phyloP scores from a whole-genome alignment of 2,113 vertebrate species.

The Cygnus atratus region DNA sequence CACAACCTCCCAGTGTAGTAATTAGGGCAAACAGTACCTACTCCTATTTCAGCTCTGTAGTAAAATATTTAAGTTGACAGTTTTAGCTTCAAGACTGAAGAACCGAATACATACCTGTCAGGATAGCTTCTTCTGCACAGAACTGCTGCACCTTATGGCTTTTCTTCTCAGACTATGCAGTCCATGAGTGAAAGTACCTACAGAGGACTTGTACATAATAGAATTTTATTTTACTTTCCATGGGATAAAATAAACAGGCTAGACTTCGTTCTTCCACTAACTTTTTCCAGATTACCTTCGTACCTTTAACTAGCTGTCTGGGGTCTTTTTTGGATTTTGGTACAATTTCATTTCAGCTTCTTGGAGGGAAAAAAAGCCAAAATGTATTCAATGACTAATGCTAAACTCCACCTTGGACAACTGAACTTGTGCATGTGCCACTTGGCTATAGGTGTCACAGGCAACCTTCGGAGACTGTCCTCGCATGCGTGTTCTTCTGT shows the following conservation, averaged over 20 bases:
- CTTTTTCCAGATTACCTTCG: not conserved
- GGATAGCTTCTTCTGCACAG: not conserved
- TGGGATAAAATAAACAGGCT: not conserved
- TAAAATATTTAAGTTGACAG: not conserved
- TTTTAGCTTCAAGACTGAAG: not conserved
- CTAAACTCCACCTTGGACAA: not conserved
- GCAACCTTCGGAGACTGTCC: not conserved
- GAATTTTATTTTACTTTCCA: not conserved
- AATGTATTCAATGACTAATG: not conserved
- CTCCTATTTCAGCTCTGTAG: not conserved
- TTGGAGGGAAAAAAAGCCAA: not conserved
- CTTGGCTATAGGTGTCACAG: not conserved
- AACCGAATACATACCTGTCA: not conserved
- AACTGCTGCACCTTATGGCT: not conserved
- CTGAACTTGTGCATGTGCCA: too few relatives aligned
- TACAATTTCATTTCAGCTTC: not conserved
- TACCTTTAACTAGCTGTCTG: not conserved
- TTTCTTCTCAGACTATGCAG: not conserved
- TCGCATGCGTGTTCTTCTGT: not conserved
- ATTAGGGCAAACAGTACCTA: slow-evolving; percentile 14
- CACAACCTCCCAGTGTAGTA: not conserved
- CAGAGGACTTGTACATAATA: not conserved
- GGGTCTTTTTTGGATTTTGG: not conserved
- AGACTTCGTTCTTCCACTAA: not conserved
- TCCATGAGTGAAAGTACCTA: not conserved